phyloP scores from a whole-genome alignment of 2,888 invertebrate genomes.

The Myathropa florea region DNA sequence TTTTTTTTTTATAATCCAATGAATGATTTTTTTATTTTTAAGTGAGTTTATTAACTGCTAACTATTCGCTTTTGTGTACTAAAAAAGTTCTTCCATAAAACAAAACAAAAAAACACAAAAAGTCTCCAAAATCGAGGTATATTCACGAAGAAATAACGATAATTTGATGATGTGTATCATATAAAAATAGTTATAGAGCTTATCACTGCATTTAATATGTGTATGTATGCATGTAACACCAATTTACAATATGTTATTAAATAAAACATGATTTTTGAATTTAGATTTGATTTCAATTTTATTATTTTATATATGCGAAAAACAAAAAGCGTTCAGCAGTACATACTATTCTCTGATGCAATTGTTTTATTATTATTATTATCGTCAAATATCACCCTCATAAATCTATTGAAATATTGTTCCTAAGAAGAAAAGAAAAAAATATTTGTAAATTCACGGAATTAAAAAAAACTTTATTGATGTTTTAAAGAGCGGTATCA shows the following conservation, averaged over 20 bases:
- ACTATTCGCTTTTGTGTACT: conserved; percentile 9
- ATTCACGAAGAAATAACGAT: not conserved
- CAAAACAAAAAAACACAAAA: not conserved
- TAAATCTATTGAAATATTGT: conserved; percentile 44
- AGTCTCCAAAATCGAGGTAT: conserved; percentile 22
- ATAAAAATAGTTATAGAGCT: conserved; percentile 9
- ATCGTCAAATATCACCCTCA: not conserved
- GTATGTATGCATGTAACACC: not conserved
- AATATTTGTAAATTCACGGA: conserved; percentile 15
- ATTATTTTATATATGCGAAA: not conserved
- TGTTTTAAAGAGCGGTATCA: conserved; percentile 38
- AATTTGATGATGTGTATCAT: not conserved
- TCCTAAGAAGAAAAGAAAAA: conserved; percentile 33
- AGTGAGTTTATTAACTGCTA: not conserved
- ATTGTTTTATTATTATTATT: conserved; percentile 4
- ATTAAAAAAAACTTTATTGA: conserved; percentile 15
- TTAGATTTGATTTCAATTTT: conserved; percentile 1
- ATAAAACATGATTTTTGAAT: not conserved
- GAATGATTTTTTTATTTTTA: not conserved
- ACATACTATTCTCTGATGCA: not conserved
- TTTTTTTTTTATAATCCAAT: not conserved
- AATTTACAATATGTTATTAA: not conserved
- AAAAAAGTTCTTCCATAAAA: conserved; percentile 44
- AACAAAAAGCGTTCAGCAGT: not conserved
- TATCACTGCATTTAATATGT: conserved; percentile 43